Evolutionary conservation across 2,113 vertebrate genomes (phyloP).

Genomic region (Choloepus hoffmanni): DNA sequence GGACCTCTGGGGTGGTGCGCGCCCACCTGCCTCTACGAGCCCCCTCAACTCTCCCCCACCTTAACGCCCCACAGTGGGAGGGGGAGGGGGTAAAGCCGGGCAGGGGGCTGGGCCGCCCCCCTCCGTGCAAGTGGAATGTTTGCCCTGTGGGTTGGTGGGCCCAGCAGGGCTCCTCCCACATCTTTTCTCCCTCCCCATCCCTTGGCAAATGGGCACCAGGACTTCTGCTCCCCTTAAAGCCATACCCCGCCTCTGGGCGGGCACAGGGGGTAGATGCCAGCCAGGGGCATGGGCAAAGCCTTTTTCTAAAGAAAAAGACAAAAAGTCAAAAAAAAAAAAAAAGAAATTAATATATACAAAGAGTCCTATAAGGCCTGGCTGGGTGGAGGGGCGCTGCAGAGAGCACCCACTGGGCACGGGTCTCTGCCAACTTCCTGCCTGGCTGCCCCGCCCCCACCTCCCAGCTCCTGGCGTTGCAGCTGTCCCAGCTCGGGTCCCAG

Average conservation of each 20-base stretch:
- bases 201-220: slow-evolving; percentile 69
- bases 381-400: slow-evolving; percentile 51
- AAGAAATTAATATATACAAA: slow-evolving; percentile 82
- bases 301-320: slow-evolving; percentile 84
- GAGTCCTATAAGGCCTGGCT: slow-evolving; percentile 76
- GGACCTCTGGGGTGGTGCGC: slow-evolving; percentile 75
- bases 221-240: slow-evolving; percentile 81
- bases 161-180: neutral
- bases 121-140: slow-evolving; percentile 57
- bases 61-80: neutral
- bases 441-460: neutral
- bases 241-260: slow-evolving; percentile 81
- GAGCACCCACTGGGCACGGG: slow-evolving; percentile 49
- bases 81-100: neutral
- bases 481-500: neutral
- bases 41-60: neutral
- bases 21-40: slow-evolving; percentile 19
- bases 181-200: neutral
- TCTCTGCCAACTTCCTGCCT: slow-evolving; percentile 25
- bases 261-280: slow-evolving; percentile 68
- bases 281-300: slow-evolving; percentile 61
- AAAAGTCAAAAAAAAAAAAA: slow-evolving; percentile 75
- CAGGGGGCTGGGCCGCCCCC: neutral
- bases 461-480: slow-evolving; percentile 3
- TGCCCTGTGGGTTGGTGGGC: slow-evolving; percentile 55